Evolutionary conservation across 2,113 vertebrate species (phyloP).

Genomic region (Seriola aureovittata): DNA sequence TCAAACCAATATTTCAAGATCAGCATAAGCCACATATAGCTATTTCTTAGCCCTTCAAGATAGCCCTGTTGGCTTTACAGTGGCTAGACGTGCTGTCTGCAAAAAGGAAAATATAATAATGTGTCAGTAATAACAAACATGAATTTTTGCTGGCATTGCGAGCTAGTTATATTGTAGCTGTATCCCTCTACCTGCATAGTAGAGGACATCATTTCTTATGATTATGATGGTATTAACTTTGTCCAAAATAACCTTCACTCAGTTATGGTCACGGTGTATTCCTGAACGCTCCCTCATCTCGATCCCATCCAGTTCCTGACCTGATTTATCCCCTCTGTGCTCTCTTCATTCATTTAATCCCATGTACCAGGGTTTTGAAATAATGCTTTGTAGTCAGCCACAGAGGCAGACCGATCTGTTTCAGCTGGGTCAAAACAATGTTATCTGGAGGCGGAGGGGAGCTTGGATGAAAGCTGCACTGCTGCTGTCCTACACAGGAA

Average conservation of each 20-base stretch:
- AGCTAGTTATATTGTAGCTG: neutral
- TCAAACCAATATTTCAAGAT: neutral
- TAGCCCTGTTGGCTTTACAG: too few relatives aligned
- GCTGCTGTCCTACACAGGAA: constrained; percentile 38
- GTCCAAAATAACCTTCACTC: constrained; percentile 14
- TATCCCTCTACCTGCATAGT: neutral
- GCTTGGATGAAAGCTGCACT: constrained; percentile 42
- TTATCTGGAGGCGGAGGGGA: constrained; percentile 25
- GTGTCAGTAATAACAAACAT: neutral
- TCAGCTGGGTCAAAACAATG: constrained; percentile 66
- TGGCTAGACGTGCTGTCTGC: neutral
- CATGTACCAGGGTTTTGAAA: constrained; percentile 61
- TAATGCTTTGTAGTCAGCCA: constrained; percentile 61
- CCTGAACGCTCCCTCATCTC: constrained; percentile 45
- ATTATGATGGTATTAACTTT: neutral
- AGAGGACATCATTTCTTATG: neutral
- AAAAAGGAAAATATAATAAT: constrained; percentile 2
- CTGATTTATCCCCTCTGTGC: constrained; percentile 59
- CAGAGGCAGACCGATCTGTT: constrained; percentile 58
- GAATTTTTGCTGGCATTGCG: neutral
- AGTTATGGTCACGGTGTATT: constrained; percentile 12
- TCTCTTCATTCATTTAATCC: constrained; percentile 72
- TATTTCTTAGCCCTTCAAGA: neutral
- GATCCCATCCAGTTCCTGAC: constrained; percentile 51
- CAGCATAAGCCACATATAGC: neutral